Evolutionary conservation across 53 echinoderm and acorn worm species (phyloP), one percentile per base, ranked within the genome.

Genomic region (Mesocentrotus franciscanus): DNA sequence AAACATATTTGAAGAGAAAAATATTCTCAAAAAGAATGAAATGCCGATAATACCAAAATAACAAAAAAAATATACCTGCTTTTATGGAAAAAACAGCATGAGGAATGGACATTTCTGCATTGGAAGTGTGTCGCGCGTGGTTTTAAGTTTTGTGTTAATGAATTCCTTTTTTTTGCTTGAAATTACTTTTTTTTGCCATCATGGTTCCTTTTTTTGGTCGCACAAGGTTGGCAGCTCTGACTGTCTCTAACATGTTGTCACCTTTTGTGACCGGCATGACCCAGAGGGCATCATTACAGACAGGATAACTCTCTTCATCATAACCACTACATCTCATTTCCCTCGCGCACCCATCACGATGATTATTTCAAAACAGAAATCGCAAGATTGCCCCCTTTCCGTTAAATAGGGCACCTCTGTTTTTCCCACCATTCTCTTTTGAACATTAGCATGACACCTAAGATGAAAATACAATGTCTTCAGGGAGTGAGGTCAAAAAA

Each of bases 291-390:
- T 91, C 91, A 91, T 91, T 91, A 91, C 64, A 34, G 10, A 66
- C 36, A 91, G 91, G 91, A 61, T 91, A 20, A 64, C 35, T 35
- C 35, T 91, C 66, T 91, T 66, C 91, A 61, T 91, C 91, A 35
- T 8, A 91, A 61, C 66, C 35, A 33, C 91, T 36, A 9, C 36
- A 22, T 61, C 66, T 91, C 20, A 62, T 64, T 91, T 91, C 66
- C 91, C 34, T 2, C 26, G 10, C 0, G 1, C 11, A 10, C 64
- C 35, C 64, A 91, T 66, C 34, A 8, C 62, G 0, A 5, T 64
- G 66, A 62, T 91, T 66, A 91, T 91, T 62, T 91, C 91, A 91
- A 91, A 91, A 91, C 91, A 87, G 87, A 87, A n/a, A 59, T 58
- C 29, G 0, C 59, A n/a, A 59, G 29, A 87, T n/a, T 57, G n/a